Evolutionary conservation across 2,113 vertebrate genomes (phyloP), one percentile per base, ranked within the genome.

Genomic region (Oryzias woworae): DNA sequence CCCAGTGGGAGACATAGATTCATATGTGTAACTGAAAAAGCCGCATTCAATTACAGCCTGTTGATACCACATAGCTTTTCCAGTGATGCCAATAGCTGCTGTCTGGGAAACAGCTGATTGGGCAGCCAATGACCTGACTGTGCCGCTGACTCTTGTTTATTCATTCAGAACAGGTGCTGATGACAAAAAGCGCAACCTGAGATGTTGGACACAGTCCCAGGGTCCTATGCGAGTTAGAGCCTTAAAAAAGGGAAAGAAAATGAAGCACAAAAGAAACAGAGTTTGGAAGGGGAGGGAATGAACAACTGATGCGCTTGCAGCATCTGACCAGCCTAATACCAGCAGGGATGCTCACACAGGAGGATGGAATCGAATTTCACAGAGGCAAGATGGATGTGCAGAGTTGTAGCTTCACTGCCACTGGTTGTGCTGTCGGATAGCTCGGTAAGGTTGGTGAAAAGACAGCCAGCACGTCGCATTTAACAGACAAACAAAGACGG

Each of bases 1-100:
- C 76, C 60, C 26, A 24, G 48, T 56, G 66, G 73, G 69, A 83
- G 50, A 73, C 78, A 67, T 28, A 67, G 68, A 89, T 69, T 51
- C 58, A 73, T 72, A 75, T 16, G 54, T 69, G 61, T 77, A 85
- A 85, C 80, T 70, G 65, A 82, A 87, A 81, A 80, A 69, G 80
- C 77, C 64, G 43, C 83, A 78, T 88, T 80, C 81, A 86, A 82
- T 89, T 81, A 85, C 51, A 56, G 66, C 56, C 75, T n/a, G 24
- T 65, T 74, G 80, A 62, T 67, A 78, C 20, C 58, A 74, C 42
- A 66, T 64, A 77, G 53, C 70, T 80, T 71, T 73, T 71, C 52
- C 62, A 51, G 64, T 79, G 67, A 81, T 71, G 66, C 45, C 44
- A 74, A 74, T 88, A 83, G 88, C 68, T 20, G 36, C 60, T 71